phyloP scores from a whole-genome alignment of 2,888 invertebrate genomes.

The Volucella inanis region DNA sequence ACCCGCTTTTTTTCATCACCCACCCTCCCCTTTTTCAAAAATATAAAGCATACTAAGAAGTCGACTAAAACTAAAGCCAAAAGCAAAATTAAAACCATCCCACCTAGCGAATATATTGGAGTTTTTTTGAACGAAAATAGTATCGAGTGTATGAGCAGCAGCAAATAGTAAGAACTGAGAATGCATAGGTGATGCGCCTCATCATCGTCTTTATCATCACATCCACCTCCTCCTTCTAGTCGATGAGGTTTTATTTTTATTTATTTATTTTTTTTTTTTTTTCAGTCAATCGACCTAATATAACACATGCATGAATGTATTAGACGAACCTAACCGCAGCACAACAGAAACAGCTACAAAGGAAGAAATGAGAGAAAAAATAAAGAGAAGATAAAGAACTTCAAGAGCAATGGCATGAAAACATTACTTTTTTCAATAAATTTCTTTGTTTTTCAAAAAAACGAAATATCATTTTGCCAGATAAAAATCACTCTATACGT shows the following conservation, averaged over 20 bases:
- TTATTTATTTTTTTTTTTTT: no score
- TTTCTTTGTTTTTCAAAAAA: slow-evolving; percentile 16
- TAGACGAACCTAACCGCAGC: slow-evolving; percentile 42
- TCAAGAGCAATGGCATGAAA: slow-evolving; percentile 24
- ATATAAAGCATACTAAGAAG: no score
- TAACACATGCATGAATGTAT: slow-evolving; percentile 48
- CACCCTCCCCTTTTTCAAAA: not conserved
- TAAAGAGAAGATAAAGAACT: no score
- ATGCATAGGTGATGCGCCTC: slow-evolving; percentile 65
- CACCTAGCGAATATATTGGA: not conserved
- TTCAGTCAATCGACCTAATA: slow-evolving; percentile 25
- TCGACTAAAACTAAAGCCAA: no score
- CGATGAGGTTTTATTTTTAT: not conserved
- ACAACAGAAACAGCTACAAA: not conserved
- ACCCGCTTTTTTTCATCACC: slow-evolving; percentile 19
- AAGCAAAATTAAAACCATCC: not conserved
- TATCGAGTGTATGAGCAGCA: slow-evolving; percentile 41
- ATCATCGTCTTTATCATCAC: slow-evolving; percentile 39
- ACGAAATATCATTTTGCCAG: not conserved
- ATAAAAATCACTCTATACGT: no score
- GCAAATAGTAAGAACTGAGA: slow-evolving; percentile 25
- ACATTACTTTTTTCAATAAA: slow-evolving; percentile 25
- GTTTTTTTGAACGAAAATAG: slow-evolving; percentile 60
- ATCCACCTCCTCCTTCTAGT: slow-evolving; percentile 3
- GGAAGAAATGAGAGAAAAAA: slow-evolving; percentile 7